Percentiles rank a stretch among this genome's conserved stretches.
Conservation (phyloP, 2,888 invertebrate genomes). For the Augiades crinisus region DNA sequence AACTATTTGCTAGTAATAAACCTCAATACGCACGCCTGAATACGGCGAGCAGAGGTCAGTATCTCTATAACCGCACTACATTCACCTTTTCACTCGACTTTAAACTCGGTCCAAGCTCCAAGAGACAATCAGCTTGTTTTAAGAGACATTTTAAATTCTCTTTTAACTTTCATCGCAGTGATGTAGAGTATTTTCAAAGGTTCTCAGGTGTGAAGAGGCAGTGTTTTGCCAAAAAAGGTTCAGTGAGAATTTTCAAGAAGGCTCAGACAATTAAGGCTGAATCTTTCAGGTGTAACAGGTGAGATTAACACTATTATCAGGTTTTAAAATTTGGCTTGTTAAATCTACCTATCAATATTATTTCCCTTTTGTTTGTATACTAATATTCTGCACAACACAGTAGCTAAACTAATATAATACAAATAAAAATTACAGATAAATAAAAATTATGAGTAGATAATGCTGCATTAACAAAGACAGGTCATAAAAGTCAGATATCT, state of each 20-base stretch:
- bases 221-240: constrained; percentile 13
- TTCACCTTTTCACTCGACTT: neutral
- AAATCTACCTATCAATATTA: no score
- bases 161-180: constrained; percentile 4
- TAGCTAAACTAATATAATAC: no score
- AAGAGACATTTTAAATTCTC: constrained; percentile 7
- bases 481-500: no score
- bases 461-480: no score
- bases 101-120: neutral
- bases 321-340: neutral
- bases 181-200: constrained; percentile 11
- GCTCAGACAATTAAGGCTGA: constrained; percentile 5
- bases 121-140: constrained; percentile 5
- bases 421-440: no score
- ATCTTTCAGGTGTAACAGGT: constrained; percentile 12
- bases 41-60: neutral
- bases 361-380: neutral
- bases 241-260: neutral
- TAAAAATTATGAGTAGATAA: no score
- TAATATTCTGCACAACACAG: no score
- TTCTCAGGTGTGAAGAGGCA: constrained; percentile 3
- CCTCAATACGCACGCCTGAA: no score
- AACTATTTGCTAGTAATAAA: no score
- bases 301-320: neutral
- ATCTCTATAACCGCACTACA: neutral